Evolutionary conservation across 1,140 invertebrate genomes (phyloP).

Genomic region (Pogonus chalceus): DNA sequence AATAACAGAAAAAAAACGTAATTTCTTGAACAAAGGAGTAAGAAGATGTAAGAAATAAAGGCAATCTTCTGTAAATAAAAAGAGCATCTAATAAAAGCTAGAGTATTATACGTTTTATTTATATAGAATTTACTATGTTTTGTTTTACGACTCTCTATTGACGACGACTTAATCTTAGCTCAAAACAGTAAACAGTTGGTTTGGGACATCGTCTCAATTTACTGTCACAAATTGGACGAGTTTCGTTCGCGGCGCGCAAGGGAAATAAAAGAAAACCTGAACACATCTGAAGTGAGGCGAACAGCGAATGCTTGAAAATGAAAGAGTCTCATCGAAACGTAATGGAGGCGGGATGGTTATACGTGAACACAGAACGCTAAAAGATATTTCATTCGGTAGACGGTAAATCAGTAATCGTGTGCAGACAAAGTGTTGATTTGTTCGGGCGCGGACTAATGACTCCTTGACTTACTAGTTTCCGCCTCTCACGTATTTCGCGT

Average conservation of each 20-base stretch:
- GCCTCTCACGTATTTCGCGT: constrained; percentile 25
- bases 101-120: background rate
- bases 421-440: constrained; percentile 28
- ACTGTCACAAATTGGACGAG: background rate
- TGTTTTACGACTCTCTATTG: background rate
- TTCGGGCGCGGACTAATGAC: constrained; percentile 26
- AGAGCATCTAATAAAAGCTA: too few relatives aligned
- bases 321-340: too few relatives aligned
- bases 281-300: background rate
- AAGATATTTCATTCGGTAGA: background rate
- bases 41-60: too few relatives aligned
- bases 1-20: too few relatives aligned
- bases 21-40: too few relatives aligned
- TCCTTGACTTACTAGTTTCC: constrained; percentile 29
- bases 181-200: background rate
- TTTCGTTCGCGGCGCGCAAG: background rate
- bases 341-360: too few relatives aligned
- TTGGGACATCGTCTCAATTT: background rate
- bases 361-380: background rate
- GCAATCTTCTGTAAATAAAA: too few relatives aligned
- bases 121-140: background rate
- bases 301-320: background rate
- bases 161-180: background rate
- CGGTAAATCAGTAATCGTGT: constrained; percentile 7
- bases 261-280: background rate